A percentile compares a stretch with the other conserved stretches of the same genome.
Conservation (phyloP, 2,797 vertebrate genomes). For the Sebastes vulpes region DNA sequence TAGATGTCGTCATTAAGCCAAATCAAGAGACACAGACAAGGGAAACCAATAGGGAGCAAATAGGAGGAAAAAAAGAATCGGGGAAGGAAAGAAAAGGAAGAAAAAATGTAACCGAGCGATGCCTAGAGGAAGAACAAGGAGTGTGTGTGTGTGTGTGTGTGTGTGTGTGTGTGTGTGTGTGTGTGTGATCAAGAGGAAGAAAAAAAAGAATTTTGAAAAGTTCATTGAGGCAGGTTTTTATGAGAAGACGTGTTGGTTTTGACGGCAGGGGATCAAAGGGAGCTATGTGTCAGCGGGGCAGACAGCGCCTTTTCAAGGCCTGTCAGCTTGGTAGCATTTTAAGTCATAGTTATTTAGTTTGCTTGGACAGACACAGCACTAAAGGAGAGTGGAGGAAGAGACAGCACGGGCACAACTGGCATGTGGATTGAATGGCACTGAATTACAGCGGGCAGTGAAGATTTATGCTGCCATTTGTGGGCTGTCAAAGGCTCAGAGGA, state of each 20-base stretch:
- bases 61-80: neutral
- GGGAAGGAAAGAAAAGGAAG: neutral
- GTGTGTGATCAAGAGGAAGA: constrained; percentile 23
- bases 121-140: constrained; percentile 1
- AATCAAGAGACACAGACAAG: constrained; percentile 57
- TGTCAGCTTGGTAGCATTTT: constrained; percentile 74
- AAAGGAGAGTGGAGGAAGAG: constrained; percentile 34
- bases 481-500: constrained; percentile 50
- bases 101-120: neutral
- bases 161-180: neutral
- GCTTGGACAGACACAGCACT: constrained; percentile 59
- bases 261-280: constrained; percentile 57
- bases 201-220: constrained; percentile 54
- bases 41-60: constrained; percentile 49
- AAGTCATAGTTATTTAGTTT: constrained; percentile 73
- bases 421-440: constrained; percentile 53
- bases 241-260: constrained; percentile 49
- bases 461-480: constrained; percentile 51
- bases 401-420: constrained; percentile 42
- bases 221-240: constrained; percentile 59
- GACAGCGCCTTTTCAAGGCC: constrained; percentile 71
- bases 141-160: neutral
- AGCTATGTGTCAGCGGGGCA: constrained; percentile 57
- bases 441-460: constrained; percentile 37
- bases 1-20: constrained; percentile 71